phyloP scores from a whole-genome alignment of 2,888 invertebrate genomes.

The Pteria penguin region DNA sequence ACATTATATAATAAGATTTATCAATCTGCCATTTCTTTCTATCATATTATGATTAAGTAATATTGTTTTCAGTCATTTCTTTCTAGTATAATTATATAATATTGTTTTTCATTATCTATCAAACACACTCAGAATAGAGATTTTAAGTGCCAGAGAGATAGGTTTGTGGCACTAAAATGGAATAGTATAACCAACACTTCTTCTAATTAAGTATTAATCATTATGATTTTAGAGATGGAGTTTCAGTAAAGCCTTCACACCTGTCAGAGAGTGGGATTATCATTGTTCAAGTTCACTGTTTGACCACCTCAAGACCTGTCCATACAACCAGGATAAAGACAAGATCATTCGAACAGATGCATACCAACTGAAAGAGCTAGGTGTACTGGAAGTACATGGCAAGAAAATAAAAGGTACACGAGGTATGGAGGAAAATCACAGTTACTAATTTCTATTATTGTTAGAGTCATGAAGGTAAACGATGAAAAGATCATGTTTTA shows the following conservation, averaged over 20 bases:
- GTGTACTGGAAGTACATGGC: not conserved
- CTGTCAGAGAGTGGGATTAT: constrained; percentile 79
- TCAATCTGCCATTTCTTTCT: too few relatives aligned
- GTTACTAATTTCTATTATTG: too few relatives aligned
- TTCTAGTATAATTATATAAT: not conserved
- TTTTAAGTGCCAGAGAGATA: too few relatives aligned
- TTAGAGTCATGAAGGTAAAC: too few relatives aligned
- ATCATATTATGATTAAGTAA: not conserved
- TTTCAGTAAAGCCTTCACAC: constrained; percentile 80
- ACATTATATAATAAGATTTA: too few relatives aligned
- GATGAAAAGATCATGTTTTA: too few relatives aligned
- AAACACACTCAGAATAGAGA: too few relatives aligned
- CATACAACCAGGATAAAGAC: constrained; percentile 71
- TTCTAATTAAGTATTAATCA: too few relatives aligned
- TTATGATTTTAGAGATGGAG: constrained; percentile 78
- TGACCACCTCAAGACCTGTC: constrained; percentile 80
- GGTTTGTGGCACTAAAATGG: too few relatives aligned
- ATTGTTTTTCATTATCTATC: not conserved
- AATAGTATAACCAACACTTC: too few relatives aligned
- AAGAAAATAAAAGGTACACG: not conserved
- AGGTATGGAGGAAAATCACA: too few relatives aligned
- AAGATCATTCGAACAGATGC: constrained; percentile 51
- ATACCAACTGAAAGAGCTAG: not conserved
- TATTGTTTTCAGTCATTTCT: not conserved
- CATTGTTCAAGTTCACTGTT: constrained; percentile 72